Percentiles rank a stretch among this genome's conserved stretches.
These are phyloP conservation scores for Pseudochirops cupreus DNA, from an alignment of 2,797 vertebrate species.

Conservation along the genomic window DNA sequence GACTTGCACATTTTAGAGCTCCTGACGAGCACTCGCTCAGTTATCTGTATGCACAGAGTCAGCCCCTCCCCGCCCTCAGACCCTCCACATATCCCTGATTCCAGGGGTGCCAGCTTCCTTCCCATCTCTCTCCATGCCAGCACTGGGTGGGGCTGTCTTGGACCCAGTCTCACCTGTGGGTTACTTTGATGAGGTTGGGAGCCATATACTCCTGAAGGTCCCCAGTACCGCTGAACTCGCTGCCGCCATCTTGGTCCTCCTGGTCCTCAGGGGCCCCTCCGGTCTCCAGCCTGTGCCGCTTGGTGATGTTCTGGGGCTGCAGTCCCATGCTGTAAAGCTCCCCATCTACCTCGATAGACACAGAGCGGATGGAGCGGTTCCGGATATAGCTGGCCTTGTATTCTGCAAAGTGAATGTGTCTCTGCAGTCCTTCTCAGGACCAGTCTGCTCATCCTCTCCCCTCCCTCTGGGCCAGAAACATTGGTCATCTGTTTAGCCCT, in stretches of 20 bases:
- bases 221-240: slow-evolving; percentile 92
- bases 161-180: slow-evolving; percentile 89
- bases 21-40: background rate
- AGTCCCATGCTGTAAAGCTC: slow-evolving; percentile 87
- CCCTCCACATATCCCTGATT: background rate
- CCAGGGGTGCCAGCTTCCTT: background rate
- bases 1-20: background rate
- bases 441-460: background rate
- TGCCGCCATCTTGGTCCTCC: slow-evolving; percentile 79
- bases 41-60: accelerated
- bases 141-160: background rate
- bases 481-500: background rate
- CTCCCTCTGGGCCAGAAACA: background rate
- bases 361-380: slow-evolving; percentile 91
- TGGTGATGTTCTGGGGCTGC: slow-evolving; percentile 88
- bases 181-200: slow-evolving; percentile 93
- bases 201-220: slow-evolving; percentile 82
- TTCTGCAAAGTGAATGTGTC: slow-evolving; percentile 84
- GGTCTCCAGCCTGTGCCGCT: slow-evolving; percentile 80
- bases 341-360: slow-evolving; percentile 86
- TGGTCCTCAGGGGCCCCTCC: slow-evolving; percentile 81
- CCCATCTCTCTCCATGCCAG: background rate
- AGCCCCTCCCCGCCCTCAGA: background rate
- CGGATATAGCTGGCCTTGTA: slow-evolving; percentile 91
- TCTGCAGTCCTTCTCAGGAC: background rate